Evolutionary conservation across 2,113 vertebrate species (phyloP), one percentile per base, ranked within the genome.

Genomic region (Embiotoca jacksoni): DNA sequence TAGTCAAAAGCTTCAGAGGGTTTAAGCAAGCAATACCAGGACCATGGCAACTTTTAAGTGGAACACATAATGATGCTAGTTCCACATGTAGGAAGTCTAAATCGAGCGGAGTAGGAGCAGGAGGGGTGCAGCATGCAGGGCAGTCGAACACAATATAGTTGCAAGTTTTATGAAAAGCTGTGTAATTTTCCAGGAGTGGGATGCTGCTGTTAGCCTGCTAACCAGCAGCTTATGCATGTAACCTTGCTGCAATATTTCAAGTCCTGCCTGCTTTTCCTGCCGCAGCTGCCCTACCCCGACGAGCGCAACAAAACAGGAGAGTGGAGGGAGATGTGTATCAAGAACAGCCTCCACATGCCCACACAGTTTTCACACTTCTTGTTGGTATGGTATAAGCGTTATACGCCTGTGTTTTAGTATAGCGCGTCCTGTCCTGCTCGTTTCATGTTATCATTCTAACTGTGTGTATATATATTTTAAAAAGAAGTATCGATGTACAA

Each of bases 321-420:
- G 50, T 69, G 23, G 80, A 72, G 41, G 37, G 41, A 32, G 30
- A 60, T 71, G 74, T 68, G 31, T n/a, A 59, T 56, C 64, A 37
- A 63, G 44, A 52, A 72, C 67, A 73, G 60, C 63, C 69, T 65
- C 59, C 56, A 72, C 80, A 81, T 67, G 66, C 62, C 70, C 72
- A 80, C 78, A 52, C 62, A 81, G 30, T 76, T 6, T 61, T 72
- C 73, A 77, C 62, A 81, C 77, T 44, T 62, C 54, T 14, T 70
- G 47, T 3, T 59, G 35, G 58, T 72, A 36, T 44, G 41, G 37
- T 47, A 41, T 46, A 64, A 33, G 14, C 52, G 35, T 66, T 62
- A 64, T 49, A 44, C 52, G 13, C 41, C 55, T 72, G 16, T 15
- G 7, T 47, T 56, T 32, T 58, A 53, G 5, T 10, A 67, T 23